Conservation (phyloP, 1,140 invertebrate genomes). For the Linepithema humile region DNA sequence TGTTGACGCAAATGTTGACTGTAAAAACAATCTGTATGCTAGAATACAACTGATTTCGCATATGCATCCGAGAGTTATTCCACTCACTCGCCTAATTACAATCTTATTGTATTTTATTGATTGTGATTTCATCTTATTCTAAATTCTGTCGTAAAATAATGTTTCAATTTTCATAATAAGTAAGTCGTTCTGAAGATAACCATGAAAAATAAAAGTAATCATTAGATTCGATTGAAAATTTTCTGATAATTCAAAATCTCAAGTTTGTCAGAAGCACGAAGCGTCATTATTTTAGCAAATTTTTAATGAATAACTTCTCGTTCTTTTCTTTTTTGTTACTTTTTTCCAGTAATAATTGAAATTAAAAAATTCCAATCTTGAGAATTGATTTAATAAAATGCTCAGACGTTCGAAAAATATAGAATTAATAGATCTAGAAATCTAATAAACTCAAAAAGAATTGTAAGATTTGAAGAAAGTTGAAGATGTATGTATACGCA, state of each 20-base stretch:
- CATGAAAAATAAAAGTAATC: neutral
- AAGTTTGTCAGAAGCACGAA: neutral
- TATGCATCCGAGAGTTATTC: slow-evolving; percentile 50
- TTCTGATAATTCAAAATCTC: slow-evolving; percentile 4
- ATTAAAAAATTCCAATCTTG: too few species aligned
- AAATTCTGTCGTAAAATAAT: slow-evolving; percentile 16
- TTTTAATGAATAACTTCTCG: too few species aligned
- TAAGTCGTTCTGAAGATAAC: neutral
- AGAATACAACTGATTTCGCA: neutral
- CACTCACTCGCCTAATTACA: neutral
- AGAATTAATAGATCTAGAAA: neutral
- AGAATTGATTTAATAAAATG: too few species aligned
- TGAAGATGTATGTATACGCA: neutral
- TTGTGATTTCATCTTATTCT: slow-evolving; percentile 29
- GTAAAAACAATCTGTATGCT: neutral
- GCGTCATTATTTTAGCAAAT: too few species aligned
- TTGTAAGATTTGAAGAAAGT: neutral
- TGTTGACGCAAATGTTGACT: neutral
- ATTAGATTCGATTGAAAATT: slow-evolving; percentile 3
- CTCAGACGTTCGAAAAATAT: neutral
- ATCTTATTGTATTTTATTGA: slow-evolving; percentile 22
- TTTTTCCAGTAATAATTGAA: too few species aligned
- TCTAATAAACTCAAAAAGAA: neutral
- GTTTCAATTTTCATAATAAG: slow-evolving; percentile 13
- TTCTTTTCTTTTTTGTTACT: neutral